These are phyloP conservation scores for Rhizoglyphus robini DNA, from an alignment of 1,140 invertebrate species.

Conservation along the genomic window DNA sequence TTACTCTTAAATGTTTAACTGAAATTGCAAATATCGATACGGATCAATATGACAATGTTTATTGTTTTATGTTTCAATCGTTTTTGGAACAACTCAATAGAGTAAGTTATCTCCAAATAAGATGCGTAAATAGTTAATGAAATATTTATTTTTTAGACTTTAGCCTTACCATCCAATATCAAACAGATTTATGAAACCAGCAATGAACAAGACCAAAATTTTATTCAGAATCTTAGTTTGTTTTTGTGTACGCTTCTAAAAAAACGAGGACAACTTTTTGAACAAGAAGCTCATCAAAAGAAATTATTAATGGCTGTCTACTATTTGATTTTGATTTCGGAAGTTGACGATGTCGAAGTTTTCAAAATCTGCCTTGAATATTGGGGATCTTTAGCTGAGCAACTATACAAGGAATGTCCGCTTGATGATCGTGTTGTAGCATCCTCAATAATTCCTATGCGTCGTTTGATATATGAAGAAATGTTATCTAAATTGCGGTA, in stretches of 20 bases:
- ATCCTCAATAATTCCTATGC: slow-evolving; percentile 17
- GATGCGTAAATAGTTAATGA: too few species aligned
- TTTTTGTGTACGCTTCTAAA: slow-evolving; percentile 94
- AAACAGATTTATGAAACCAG: slow-evolving; percentile 81
- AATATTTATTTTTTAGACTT: slow-evolving; percentile 45
- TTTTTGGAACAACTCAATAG: slow-evolving; percentile 77
- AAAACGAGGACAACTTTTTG: slow-evolving; percentile 78
- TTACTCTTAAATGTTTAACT: slow-evolving; percentile 93
- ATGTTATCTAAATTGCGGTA: slow-evolving; percentile 81
- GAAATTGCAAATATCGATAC: slow-evolving; percentile 58
- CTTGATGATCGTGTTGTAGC: slow-evolving; percentile 4
- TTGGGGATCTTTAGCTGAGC: slow-evolving; percentile 83
- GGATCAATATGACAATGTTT: slow-evolving; percentile 76
- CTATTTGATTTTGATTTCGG: slow-evolving; percentile 90
- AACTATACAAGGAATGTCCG: slow-evolving; percentile 51
- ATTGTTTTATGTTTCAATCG: slow-evolving; percentile 70
- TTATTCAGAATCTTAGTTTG: slow-evolving; percentile 95
- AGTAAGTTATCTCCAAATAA: too few species aligned
- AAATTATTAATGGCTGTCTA: slow-evolving; percentile 64
- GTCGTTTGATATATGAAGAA: slow-evolving; percentile 57
- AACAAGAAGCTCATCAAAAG: slow-evolving; percentile 52
- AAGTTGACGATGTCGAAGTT: slow-evolving; percentile 98
- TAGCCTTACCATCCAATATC: slow-evolving; percentile 78
- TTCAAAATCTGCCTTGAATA: slow-evolving; percentile 99
- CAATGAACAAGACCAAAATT: slow-evolving; percentile 92